Evolutionary conservation across 2,113 vertebrate species (phyloP).

Genomic region (Tragulus kanchil): DNA sequence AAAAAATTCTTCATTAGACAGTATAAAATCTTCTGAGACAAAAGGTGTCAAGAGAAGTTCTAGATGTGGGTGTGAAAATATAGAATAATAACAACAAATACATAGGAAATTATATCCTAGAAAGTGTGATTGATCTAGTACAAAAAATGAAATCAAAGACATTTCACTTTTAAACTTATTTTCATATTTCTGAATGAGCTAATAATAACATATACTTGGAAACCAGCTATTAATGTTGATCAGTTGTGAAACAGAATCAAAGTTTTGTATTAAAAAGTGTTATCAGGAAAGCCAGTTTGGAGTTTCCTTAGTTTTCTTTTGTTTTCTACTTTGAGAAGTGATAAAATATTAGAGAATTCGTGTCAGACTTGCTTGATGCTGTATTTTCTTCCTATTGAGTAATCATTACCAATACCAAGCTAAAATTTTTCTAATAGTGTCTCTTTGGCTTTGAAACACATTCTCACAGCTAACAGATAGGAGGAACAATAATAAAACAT

Average conservation of each 20-base stretch:
- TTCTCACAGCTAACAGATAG: not conserved
- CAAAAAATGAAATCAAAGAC: not conserved
- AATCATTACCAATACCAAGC: not conserved
- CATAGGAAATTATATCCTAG: not conserved
- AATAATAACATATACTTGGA: not conserved
- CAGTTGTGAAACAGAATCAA: not conserved
- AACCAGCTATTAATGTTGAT: not conserved
- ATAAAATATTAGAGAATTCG: not conserved
- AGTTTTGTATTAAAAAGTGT: not conserved
- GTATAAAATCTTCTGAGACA: not conserved
- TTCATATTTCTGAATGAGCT: not conserved
- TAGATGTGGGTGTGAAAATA: not conserved
- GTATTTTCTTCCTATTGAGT: not conserved
- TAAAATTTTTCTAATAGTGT: not conserved
- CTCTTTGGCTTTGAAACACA: not conserved
- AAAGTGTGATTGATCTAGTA: not conserved
- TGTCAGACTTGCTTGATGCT: not conserved
- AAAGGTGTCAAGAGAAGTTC: not conserved
- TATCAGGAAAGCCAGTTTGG: not conserved
- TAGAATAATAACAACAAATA: not conserved
- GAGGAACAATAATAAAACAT: not conserved
- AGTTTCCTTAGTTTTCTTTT: not conserved
- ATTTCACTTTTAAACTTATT: not conserved
- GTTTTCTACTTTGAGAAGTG: not conserved
- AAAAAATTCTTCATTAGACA: not conserved